Conservation (phyloP, 1,140 invertebrate species). For the Sitobion miscanthi region DNA sequence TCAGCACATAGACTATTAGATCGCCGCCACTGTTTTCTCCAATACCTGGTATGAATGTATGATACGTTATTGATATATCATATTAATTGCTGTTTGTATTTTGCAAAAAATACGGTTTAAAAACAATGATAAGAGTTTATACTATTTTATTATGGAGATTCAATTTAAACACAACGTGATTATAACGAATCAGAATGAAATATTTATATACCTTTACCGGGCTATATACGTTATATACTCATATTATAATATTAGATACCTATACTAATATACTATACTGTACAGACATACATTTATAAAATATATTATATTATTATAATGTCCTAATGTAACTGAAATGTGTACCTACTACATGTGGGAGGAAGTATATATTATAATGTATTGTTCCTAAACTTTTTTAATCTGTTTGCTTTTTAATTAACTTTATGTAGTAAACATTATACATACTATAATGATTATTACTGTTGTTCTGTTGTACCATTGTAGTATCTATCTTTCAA, state of each 20-base stretch:
- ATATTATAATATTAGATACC: too few species aligned
- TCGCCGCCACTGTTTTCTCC: too few species aligned
- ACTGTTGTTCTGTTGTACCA: background rate
- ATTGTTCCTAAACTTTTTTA: background rate
- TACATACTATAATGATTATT: background rate
- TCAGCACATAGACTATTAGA: too few species aligned
- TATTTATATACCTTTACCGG: background rate
- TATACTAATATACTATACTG: too few species aligned
- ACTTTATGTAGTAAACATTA: background rate
- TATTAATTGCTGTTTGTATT: background rate
- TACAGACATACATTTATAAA: background rate
- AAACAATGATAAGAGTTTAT: background rate
- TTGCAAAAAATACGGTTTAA: too few species aligned
- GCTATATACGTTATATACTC: background rate
- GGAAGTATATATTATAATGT: background rate
- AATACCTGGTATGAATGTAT: background rate
- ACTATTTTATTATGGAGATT: background rate
- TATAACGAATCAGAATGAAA: background rate
- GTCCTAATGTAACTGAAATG: too few species aligned
- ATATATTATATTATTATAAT: background rate
- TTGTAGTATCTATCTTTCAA: background rate
- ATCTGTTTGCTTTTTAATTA: background rate
- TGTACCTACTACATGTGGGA: background rate
- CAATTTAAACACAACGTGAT: background rate
- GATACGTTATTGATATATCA: background rate